Evolutionary conservation across 2,888 invertebrate genomes (phyloP).

Genomic region (Drosophila neotestacea): DNA sequence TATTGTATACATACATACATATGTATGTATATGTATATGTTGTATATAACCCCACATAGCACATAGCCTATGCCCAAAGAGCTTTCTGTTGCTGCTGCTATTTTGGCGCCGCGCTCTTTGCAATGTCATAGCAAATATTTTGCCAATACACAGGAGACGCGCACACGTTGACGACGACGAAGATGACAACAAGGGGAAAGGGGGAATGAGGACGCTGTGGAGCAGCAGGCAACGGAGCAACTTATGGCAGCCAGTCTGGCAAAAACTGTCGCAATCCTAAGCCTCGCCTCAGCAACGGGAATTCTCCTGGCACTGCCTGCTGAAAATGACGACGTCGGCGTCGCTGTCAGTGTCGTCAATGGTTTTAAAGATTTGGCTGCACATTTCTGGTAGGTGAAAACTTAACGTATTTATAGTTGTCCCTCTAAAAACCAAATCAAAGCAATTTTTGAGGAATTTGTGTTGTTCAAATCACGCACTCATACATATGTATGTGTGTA

Average conservation of each 20-base stretch:
- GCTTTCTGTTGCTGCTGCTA: conserved; percentile 62
- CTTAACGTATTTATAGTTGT: conserved; percentile 36
- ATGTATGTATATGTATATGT: conserved; percentile 12
- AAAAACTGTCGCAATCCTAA: conserved; percentile 66
- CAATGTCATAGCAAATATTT: conserved; percentile 80
- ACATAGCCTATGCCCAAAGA: conserved; percentile 68
- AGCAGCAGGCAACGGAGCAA: conserved; percentile 32
- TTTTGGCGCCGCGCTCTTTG: conserved; percentile 73
- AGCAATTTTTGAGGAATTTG: conserved; percentile 33
- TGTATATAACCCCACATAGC: conserved; percentile 34
- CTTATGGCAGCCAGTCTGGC: conserved; percentile 52
- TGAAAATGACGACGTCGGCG: conserved; percentile 11
- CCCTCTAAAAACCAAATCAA: conserved; percentile 38
- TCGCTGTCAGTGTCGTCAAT: conserved; percentile 7
- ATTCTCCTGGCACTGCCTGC: conserved; percentile 45
- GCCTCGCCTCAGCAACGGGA: conserved; percentile 61
- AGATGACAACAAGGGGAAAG: conserved; percentile 16
- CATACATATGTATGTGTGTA: conserved; percentile 10
- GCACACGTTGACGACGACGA: conserved; percentile 70
- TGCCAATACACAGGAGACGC: conserved; percentile 75
- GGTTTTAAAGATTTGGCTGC: conserved; percentile 57
- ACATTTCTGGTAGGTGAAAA: conserved; percentile 52
- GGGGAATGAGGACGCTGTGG: conserved; percentile 8
- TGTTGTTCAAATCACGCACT: conserved; percentile 49
- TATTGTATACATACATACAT: conserved; percentile 9